Conservation (phyloP, 2,797 vertebrate genomes). For the Galago senegalensis region DNA sequence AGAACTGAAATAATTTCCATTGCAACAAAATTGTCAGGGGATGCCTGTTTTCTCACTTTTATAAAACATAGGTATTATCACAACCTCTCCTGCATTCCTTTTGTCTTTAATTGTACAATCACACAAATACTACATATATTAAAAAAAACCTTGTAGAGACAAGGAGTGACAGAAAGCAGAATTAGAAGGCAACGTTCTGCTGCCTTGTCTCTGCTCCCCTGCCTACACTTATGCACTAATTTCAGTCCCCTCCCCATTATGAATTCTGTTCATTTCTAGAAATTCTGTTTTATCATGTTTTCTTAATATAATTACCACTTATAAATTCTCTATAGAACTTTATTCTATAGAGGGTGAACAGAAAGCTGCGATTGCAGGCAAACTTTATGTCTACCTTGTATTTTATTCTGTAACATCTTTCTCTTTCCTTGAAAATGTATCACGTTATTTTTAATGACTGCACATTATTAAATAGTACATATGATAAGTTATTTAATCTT, state of each 20-base stretch:
- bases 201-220: background rate
- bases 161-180: background rate
- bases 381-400: too few relatives aligned
- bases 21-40: slow-evolving; percentile 19
- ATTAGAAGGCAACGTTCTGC: background rate
- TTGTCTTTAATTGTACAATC: background rate
- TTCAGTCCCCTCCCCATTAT: background rate
- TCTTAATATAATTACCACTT: background rate
- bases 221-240: background rate
- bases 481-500: background rate
- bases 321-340: background rate
- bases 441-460: background rate
- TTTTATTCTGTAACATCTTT: background rate
- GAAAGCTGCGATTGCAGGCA: too few relatives aligned
- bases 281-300: background rate
- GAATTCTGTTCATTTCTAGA: background rate
- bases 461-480: background rate
- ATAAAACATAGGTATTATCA: background rate
- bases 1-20: background rate
- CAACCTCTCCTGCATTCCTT: background rate
- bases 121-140: background rate
- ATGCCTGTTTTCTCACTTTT: background rate
- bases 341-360: background rate
- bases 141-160: background rate
- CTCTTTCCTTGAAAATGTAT: background rate